Conservation (phyloP, 2,113 vertebrate species). For the Rhombomys opimus region DNA sequence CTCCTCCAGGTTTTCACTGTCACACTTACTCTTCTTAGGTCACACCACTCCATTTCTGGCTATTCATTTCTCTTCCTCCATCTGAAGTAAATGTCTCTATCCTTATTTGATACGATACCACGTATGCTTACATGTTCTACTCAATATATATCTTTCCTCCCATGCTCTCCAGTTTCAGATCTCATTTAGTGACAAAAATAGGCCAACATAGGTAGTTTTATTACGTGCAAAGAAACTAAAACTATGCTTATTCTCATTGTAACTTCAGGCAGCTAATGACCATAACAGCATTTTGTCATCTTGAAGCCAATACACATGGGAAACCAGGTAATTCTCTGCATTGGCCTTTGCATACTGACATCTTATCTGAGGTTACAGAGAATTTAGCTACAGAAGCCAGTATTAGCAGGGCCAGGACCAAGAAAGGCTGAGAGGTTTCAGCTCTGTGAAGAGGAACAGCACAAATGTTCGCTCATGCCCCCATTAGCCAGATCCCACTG, state of each 20-base stretch:
- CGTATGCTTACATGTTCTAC: no score
- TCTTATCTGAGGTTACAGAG: not conserved
- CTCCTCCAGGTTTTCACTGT: not conserved
- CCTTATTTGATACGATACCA: not conserved
- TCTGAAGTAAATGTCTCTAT: constrained; percentile 12
- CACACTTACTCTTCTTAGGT: not conserved
- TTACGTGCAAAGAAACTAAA: not conserved
- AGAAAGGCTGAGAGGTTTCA: constrained; percentile 1
- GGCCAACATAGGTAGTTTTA: not conserved
- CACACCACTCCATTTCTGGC: not conserved
- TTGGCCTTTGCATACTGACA: not conserved
- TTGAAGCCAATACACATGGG: not conserved
- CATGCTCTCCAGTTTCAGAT: not conserved
- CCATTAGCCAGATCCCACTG: not conserved
- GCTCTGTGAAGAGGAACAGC: not conserved
- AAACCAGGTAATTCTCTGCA: not conserved
- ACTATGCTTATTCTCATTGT: not conserved
- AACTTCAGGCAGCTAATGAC: not conserved
- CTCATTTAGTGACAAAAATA: not conserved
- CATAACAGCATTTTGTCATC: not conserved
- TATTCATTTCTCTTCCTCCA: not conserved
- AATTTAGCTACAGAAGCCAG: not conserved
- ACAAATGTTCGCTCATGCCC: not conserved
- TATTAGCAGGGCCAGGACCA: not conserved
- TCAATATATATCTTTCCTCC: not conserved